Conservation (phyloP, 2,888 invertebrate species). For the Thumatha senex region DNA sequence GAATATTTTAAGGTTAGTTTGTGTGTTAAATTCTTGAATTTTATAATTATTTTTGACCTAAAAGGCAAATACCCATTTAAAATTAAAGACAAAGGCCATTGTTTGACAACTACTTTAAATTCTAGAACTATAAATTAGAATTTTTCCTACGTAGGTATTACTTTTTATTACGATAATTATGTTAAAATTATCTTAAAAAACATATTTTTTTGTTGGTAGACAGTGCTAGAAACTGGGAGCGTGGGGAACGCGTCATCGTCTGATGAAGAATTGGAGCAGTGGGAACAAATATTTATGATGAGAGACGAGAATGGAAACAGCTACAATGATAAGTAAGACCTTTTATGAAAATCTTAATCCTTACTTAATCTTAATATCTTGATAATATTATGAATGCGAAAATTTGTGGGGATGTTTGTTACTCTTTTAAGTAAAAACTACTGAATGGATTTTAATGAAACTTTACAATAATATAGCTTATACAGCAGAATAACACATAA, state of each 20-base stretch:
- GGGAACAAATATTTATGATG: constrained; percentile 91
- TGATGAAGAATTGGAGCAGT: constrained; percentile 89
- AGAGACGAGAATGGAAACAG: constrained; percentile 86
- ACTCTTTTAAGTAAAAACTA: too few relatives aligned
- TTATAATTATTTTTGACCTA: not conserved
- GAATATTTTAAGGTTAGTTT: constrained; percentile 45
- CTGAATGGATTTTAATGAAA: too few relatives aligned
- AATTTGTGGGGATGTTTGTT: too few relatives aligned
- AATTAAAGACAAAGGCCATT: constrained; percentile 12
- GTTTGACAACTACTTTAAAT: constrained; percentile 9
- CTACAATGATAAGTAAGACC: constrained; percentile 80
- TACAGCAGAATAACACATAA: too few relatives aligned
- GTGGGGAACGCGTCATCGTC: constrained; percentile 84
- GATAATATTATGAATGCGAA: too few relatives aligned
- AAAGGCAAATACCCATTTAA: constrained; percentile 4
- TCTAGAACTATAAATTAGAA: not conserved
- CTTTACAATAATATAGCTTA: too few relatives aligned
- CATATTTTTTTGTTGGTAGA: constrained; percentile 64
- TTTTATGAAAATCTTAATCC: not conserved
- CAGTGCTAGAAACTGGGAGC: constrained; percentile 86
- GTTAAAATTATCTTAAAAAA: not conserved
- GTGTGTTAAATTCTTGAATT: too few relatives aligned
- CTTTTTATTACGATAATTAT: not conserved
- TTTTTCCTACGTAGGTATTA: not conserved
- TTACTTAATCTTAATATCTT: too few relatives aligned